Evolutionary conservation across 2,113 vertebrate species (phyloP), one percentile per base, ranked within the genome.

Genomic region (Seriola quinqueradiata): DNA sequence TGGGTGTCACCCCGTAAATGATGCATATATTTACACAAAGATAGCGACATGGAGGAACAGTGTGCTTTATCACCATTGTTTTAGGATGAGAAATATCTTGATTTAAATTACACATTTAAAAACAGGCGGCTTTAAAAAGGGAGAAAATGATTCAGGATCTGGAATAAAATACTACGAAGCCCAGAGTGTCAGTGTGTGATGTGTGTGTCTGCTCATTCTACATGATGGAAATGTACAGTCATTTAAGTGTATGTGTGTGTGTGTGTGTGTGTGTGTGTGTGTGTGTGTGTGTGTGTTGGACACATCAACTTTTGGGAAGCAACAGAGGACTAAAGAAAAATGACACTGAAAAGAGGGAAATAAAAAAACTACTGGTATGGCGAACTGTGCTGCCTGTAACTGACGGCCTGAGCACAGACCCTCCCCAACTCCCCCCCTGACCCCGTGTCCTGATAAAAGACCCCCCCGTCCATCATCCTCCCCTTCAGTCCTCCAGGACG

Each of bases 401-500:
- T 44, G 64, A 46, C 17, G 25, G 64, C 85, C 55, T 59, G 63
- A 77, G 75, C 84, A 77, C 70, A 82, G 84, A 79, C 77, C 72
- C 80, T 14, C 57, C 63, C 71, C 68, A 23, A 19, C 17, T 5
- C 13, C 40, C 38, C 58, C 38, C 42, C 66, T 44, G 1, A 32
- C 38, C 79, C 82, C 83, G 6, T 86, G 85, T 87, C 87, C 86
- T 72, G 52, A 59, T 75, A 70, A 58, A 67, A 85, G 44, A 60
- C 19, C 70, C 58, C 19, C 8, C 34, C 12, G 8, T 28, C 54
- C 21, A 4, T 9, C 40, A 3, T 40, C 44, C 32, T 38, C 34
- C 46, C 23, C 52, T 81, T 98, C 93, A 98, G 88, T 98, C 97
- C 92, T 98, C 97, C 93, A 98, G 95, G 83, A 98, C 95, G n/a